phyloP scores from a whole-genome alignment of 2,113 vertebrate genomes.

The Mystacornis crossleyi region DNA sequence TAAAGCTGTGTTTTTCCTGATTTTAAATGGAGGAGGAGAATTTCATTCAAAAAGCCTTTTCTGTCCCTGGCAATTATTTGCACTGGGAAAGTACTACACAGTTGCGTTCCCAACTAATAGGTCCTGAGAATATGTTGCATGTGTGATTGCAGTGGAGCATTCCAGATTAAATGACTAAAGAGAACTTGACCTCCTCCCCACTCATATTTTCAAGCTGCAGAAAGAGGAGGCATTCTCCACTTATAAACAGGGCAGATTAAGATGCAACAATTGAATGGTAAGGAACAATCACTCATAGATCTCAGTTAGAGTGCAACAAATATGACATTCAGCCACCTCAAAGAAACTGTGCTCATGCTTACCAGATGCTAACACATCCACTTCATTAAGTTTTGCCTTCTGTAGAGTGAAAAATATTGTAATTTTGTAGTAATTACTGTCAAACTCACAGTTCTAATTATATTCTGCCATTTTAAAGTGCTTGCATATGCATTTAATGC shows the following conservation, averaged over 20 bases:
- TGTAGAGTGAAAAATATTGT: constrained; percentile 18
- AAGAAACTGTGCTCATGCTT: background rate
- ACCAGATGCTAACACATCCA: constrained; percentile 14
- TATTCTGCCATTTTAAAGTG: constrained; percentile 8
- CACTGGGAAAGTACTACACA: background rate
- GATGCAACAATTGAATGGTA: background rate
- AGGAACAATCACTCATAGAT: background rate
- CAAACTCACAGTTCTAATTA: constrained; percentile 31
- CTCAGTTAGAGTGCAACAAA: background rate
- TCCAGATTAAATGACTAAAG: background rate
- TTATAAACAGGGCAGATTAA: background rate
- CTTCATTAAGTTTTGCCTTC: constrained; percentile 22
- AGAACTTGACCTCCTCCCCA: background rate
- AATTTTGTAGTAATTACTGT: constrained; percentile 43
- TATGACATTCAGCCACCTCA: background rate
- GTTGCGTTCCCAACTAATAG: background rate
- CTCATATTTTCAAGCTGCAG: background rate
- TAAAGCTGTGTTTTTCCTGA: background rate
- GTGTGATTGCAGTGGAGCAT: background rate
- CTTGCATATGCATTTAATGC: background rate
- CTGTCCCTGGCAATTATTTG: background rate
- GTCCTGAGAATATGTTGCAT: background rate
- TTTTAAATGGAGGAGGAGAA: background rate
- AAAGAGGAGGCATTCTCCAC: background rate
- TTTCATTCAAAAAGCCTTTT: background rate